Conservation (phyloP, 2,888 invertebrate genomes). For the Cataglyphis albicans region DNA sequence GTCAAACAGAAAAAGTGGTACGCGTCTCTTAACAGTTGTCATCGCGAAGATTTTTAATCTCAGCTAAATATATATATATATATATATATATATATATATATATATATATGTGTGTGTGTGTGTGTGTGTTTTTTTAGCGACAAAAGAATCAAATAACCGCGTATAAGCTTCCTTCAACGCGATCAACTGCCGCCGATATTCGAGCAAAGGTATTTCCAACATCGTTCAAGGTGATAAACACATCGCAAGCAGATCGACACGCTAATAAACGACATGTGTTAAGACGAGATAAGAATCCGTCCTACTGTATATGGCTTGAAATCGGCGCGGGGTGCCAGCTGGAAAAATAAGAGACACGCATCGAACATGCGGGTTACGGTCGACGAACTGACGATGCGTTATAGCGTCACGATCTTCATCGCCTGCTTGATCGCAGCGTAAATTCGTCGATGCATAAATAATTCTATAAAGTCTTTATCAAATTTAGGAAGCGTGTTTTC, state of each 20-base stretch:
- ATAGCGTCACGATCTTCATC: conserved; percentile 20
- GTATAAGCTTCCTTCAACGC: background rate
- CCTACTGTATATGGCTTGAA: conserved; percentile 24
- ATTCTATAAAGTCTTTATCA: background rate
- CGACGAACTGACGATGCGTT: conserved; percentile 30
- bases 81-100: too few relatives aligned
- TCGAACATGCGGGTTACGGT: conserved; percentile 22
- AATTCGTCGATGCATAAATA: background rate
- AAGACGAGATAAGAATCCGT: conserved; percentile 47
- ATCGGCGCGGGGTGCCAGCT: conserved; percentile 47
- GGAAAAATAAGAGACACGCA: conserved; percentile 47
- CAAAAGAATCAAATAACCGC: background rate
- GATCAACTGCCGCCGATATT: conserved; percentile 4
- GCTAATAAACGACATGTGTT: conserved; percentile 46
- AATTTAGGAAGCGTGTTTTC: background rate
- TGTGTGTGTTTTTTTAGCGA: background rate
- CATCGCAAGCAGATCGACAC: conserved; percentile 20
- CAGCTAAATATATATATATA: background rate
- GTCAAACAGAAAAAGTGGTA: background rate
- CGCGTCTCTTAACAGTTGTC: background rate
- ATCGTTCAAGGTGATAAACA: conserved; percentile 41
- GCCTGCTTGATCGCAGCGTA: background rate
- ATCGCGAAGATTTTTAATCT: background rate
- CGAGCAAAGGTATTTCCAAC: conserved; percentile 14
- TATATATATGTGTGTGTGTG: too few relatives aligned